Conservation (phyloP, 1,140 invertebrate genomes). For the Micrasema minimum region DNA sequence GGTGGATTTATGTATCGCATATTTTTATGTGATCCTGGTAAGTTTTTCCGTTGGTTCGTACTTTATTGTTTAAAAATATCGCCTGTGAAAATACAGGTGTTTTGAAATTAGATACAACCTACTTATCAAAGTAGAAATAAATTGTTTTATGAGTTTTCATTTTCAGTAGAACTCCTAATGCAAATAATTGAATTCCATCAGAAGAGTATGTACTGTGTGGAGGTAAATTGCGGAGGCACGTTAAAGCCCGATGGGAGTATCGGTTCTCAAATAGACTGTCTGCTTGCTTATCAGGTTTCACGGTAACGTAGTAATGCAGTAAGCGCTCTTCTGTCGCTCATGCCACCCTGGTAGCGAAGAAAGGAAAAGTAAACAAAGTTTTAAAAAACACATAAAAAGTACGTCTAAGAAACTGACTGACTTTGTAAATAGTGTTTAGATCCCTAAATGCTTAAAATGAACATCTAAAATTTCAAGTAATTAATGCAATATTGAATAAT, state of each 20-base stretch:
- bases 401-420: no score
- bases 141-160: no score
- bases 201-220: slow-evolving; percentile 5
- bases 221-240: neutral
- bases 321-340: slow-evolving; percentile 2
- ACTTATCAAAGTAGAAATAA: no score
- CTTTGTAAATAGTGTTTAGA: no score
- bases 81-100: no score
- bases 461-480: no score
- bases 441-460: no score
- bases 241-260: slow-evolving; percentile 19
- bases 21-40: slow-evolving; percentile 21
- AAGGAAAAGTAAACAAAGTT: no score
- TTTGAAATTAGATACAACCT: no score
- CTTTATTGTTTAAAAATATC: neutral
- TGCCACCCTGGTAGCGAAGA: neutral
- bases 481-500: no score
- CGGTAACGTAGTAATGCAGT: neutral
- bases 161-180: neutral
- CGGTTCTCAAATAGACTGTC: slow-evolving; percentile 5
- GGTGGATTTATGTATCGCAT: slow-evolving; percentile 35
- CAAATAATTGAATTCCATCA: slow-evolving; percentile 19
- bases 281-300: slow-evolving; percentile 23
- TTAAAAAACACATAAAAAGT: no score
- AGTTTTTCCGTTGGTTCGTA: neutral